Evolutionary conservation across 2,888 invertebrate species (phyloP).

Genomic region (Acrobasis suavella): DNA sequence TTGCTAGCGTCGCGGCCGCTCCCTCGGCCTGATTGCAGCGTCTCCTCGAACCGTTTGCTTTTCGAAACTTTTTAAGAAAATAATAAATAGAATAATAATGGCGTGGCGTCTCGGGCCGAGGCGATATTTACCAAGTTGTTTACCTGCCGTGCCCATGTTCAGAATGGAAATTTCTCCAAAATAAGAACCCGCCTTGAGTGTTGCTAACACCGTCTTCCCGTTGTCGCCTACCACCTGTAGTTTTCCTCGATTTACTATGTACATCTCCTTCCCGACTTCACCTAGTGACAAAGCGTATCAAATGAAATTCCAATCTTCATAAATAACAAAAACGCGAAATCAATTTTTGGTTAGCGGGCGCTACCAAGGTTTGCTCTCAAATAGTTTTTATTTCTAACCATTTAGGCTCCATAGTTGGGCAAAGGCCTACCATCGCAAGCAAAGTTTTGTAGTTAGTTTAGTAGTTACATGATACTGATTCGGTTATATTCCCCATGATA

Average conservation of each 20-base stretch:
- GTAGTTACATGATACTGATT: too few relatives aligned
- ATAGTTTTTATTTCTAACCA: too few relatives aligned
- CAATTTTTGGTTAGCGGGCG: too few relatives aligned
- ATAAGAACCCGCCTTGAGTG: slow-evolving; percentile 98
- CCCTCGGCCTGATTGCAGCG: slow-evolving; percentile 82
- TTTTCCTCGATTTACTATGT: slow-evolving; percentile 98
- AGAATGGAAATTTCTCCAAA: slow-evolving; percentile 99
- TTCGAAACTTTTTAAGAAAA: slow-evolving; percentile 70
- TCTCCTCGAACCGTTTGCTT: slow-evolving; percentile 80
- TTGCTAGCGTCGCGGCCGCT: slow-evolving; percentile 75
- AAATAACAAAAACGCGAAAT: not conserved
- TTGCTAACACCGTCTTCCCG: slow-evolving; percentile 97
- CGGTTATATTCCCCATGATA: too few relatives aligned
- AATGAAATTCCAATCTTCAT: slow-evolving; percentile 4
- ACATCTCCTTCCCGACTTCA: slow-evolving; percentile 99
- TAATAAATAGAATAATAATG: slow-evolving; percentile 73
- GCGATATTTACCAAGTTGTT: slow-evolving; percentile 97
- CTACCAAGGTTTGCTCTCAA: too few relatives aligned
- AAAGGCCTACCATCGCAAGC: too few relatives aligned
- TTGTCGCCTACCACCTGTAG: slow-evolving; percentile 97
- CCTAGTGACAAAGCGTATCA: slow-evolving; percentile 82
- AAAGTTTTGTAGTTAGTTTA: too few relatives aligned
- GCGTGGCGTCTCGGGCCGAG: slow-evolving; percentile 83
- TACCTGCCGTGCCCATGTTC: slow-evolving; percentile 99
- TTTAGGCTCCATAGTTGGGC: too few relatives aligned